Conservation (phyloP, 2,797 vertebrate species). For the Myripristis jacobus region DNA sequence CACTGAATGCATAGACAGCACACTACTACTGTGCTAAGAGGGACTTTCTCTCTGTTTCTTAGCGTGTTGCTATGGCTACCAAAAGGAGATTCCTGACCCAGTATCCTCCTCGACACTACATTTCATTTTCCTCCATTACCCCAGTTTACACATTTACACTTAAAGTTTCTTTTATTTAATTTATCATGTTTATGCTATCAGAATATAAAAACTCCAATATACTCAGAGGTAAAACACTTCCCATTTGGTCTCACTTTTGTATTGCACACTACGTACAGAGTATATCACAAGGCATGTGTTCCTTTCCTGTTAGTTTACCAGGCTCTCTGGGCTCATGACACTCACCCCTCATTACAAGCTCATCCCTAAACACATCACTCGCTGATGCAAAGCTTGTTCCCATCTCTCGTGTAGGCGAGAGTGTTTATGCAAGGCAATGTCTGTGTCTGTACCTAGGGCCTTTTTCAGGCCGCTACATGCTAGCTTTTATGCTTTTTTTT, state of each 20-base stretch:
- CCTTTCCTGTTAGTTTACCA: conserved; percentile 51
- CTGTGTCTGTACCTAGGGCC: neutral
- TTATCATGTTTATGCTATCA: neutral
- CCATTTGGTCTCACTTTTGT: neutral
- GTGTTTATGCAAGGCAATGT: conserved; percentile 53
- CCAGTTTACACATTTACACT: conserved; percentile 15
- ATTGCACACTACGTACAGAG: conserved; percentile 10
- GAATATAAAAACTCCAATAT: neutral
- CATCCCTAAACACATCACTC: conserved; percentile 68
- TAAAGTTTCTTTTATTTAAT: neutral
- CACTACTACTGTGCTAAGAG: conserved; percentile 55
- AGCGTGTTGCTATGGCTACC: conserved; percentile 79
- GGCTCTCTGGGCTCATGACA: conserved; percentile 63
- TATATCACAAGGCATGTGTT: conserved; percentile 29
- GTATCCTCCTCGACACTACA: conserved; percentile 66
- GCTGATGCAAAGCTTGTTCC: conserved; percentile 65
- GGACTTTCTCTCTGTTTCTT: conserved; percentile 76
- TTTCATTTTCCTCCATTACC: conserved; percentile 51
- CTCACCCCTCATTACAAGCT: conserved; percentile 67
- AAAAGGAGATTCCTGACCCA: conserved; percentile 79
- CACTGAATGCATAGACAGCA: conserved; percentile 47
- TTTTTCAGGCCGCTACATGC: conserved; percentile 36
- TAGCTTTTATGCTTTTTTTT: conserved; percentile 21
- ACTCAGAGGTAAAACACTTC: neutral
- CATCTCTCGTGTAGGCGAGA: conserved; percentile 45